Evolutionary conservation across 2,113 vertebrate genomes (phyloP), one percentile per base, ranked within the genome.

Genomic region (Nibea coibor): DNA sequence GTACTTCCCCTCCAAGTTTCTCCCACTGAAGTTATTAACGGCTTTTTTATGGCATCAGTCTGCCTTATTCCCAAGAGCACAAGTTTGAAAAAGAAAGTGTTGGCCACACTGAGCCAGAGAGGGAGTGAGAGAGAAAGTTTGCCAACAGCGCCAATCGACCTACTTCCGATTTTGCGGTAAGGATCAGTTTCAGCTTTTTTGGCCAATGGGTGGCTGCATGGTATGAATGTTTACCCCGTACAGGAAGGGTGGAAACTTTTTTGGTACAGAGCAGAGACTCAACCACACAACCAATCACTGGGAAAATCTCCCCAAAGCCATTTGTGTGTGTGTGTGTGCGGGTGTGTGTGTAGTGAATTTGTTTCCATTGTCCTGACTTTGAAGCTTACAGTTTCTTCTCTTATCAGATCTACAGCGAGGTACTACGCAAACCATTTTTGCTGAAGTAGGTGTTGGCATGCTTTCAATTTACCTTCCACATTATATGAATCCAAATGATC

Each of bases 91-190:
- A 88, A 78, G 68, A 83, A 78, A 76, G 74, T 35, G 62, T 87
- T 78, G 82, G 80, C 72, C 85, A 81, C 71, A 28, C 80, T 59
- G 64, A 85, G 51, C 72, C 42, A 77, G 35, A 68, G 62, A 19
- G 64, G 58, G 63, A 59, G 76, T 63, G 35, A 43, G 65, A 28
- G 45, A 67, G 63, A 47, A 61, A 45, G 67, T 86, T 87, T 63
- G 82, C 85, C 84, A 89, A 78, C 63, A 83, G 81, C 77, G 65
- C 80, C 73, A 76, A 74, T 65, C 50, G 91, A 90, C 87, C 87
- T 86, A 89, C 80, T 89, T 93, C 86, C 66, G 57, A 81, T 91
- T 85, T 84, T 75, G 79, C n/a, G 69, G 82, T 65, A 10, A 69
- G 42, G 80, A 86, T 89, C 83, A 47, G 76, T 83, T 82, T 82